These are phyloP conservation scores for Dunckerocampus dactyliophorus DNA, from an alignment of 2,113 vertebrate genomes.

Conservation along the genomic window DNA sequence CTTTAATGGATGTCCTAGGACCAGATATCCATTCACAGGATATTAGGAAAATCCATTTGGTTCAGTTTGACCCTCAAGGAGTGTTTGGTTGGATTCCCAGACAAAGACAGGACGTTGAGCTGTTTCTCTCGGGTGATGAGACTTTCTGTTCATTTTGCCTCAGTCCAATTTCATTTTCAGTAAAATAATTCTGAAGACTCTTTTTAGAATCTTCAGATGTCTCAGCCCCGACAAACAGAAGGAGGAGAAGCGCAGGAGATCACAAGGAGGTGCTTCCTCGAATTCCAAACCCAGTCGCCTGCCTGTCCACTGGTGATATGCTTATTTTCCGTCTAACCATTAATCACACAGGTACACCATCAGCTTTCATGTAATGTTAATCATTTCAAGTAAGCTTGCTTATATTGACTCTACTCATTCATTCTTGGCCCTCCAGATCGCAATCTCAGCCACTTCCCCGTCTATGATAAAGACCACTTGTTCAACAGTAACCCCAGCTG, in stretches of 20 bases:
- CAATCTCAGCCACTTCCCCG: conserved; percentile 82
- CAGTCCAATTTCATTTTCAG: not conserved
- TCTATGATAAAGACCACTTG: conserved; percentile 89
- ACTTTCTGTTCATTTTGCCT: not conserved
- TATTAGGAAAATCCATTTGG: conserved; percentile 75
- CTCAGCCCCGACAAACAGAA: conserved; percentile 30
- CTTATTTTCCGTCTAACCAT: conserved; percentile 86
- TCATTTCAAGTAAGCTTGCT: not conserved
- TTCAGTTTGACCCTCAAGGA: conserved; percentile 77
- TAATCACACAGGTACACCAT: conserved; percentile 71
- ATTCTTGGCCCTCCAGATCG: conserved; percentile 66
- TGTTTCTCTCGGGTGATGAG: conserved; percentile 75
- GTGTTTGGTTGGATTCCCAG: conserved; percentile 82
- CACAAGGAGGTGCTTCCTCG: conserved; percentile 51
- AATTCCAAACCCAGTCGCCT: conserved; percentile 84
- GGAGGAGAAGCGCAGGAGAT: conserved; percentile 37
- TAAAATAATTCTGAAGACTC: not conserved
- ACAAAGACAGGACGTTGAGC: conserved; percentile 62
- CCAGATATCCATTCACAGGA: conserved; percentile 74
- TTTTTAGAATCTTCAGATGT: conserved; percentile 48
- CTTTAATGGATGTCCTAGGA: conserved; percentile 75
- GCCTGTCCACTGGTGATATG: conserved; percentile 77
- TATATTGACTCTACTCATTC: not conserved
- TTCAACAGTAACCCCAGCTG: conserved; percentile 87
- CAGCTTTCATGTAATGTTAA: not conserved